Conservation (phyloP, 1,140 invertebrate genomes). For the Drosophila insularis region DNA sequence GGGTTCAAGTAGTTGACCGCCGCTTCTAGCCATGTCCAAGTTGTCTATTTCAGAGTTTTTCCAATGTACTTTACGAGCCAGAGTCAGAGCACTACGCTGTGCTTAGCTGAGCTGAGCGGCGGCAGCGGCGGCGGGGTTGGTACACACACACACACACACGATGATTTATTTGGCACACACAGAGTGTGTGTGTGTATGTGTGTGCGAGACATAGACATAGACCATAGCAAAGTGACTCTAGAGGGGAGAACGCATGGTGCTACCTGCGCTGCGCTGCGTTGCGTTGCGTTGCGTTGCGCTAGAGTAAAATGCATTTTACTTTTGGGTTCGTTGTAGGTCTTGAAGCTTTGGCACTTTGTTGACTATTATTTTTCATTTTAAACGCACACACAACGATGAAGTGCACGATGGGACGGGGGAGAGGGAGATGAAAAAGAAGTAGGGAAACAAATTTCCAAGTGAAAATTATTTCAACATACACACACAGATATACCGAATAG, state of each 20-base stretch:
- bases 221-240: slow-evolving; percentile 7
- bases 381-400: slow-evolving; percentile 41
- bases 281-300: slow-evolving; percentile 4
- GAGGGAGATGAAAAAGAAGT: background rate
- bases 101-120: background rate
- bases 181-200: slow-evolving; percentile 16
- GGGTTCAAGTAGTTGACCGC: slow-evolving; percentile 72
- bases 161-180: slow-evolving; percentile 80
- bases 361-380: slow-evolving; percentile 78
- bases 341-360: slow-evolving; percentile 72
- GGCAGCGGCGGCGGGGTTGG: slow-evolving; percentile 15
- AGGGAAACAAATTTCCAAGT: slow-evolving; percentile 34
- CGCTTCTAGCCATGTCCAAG: slow-evolving; percentile 58
- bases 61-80: slow-evolving; percentile 75
- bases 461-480: slow-evolving; percentile 65
- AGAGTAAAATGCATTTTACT: slow-evolving; percentile 58
- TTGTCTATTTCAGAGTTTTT: slow-evolving; percentile 80
- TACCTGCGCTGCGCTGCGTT: slow-evolving; percentile 49
- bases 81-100: too few relatives aligned
- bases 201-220: background rate
- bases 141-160: slow-evolving; percentile 57
- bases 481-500: slow-evolving; percentile 44
- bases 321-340: slow-evolving; percentile 47
- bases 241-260: slow-evolving; percentile 17
- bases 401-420: background rate